A percentile compares a stretch with the other conserved stretches of the same genome.
phyloP scores from a whole-genome alignment of 2,797 vertebrate species.

The Typhlichthys eigenmanni region DNA sequence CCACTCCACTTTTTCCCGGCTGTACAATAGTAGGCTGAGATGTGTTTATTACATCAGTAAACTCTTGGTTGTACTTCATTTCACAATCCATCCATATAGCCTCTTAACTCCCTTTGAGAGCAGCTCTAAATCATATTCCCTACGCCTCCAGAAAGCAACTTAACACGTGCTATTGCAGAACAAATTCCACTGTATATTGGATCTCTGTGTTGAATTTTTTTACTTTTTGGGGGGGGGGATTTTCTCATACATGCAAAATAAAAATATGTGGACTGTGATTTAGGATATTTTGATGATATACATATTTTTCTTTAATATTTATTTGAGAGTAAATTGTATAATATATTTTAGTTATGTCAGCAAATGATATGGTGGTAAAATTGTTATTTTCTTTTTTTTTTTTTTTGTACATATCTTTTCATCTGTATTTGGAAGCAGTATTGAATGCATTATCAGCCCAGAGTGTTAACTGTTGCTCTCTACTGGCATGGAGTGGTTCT shows the following conservation, averaged over 20 bases:
- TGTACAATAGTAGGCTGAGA: constrained; percentile 71
- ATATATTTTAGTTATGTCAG: constrained; percentile 80
- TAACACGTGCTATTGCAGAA: too few species aligned
- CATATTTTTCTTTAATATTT: constrained; percentile 76
- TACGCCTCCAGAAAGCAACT: constrained; percentile 36
- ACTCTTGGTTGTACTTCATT: constrained; percentile 60
- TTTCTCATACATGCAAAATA: constrained; percentile 84
- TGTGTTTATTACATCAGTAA: constrained; percentile 60
- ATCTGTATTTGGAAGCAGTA: constrained; percentile 48
- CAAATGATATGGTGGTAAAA: constrained; percentile 37
- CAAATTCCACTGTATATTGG: constrained; percentile 34
- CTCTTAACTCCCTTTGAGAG: constrained; percentile 43
- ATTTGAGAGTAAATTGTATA: constrained; percentile 67
- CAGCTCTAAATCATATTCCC: constrained; percentile 39
- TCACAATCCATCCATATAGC: constrained; percentile 47
- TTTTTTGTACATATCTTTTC: constrained; percentile 58
- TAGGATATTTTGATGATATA: constrained; percentile 75
- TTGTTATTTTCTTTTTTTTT: constrained; percentile 38
- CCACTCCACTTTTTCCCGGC: constrained; percentile 67
- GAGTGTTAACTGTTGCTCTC: constrained; percentile 81
- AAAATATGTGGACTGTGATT: constrained; percentile 70
- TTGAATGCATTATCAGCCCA: constrained; percentile 67
- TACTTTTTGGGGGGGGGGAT: constrained; percentile 70
- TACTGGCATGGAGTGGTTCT: constrained; percentile 83
- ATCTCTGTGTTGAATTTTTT: constrained; percentile 4